Percentiles rank a stretch among this genome's conserved stretches.
phyloP scores from a whole-genome alignment of 2,797 vertebrate genomes.

The Tragelaphus eurycerus region DNA sequence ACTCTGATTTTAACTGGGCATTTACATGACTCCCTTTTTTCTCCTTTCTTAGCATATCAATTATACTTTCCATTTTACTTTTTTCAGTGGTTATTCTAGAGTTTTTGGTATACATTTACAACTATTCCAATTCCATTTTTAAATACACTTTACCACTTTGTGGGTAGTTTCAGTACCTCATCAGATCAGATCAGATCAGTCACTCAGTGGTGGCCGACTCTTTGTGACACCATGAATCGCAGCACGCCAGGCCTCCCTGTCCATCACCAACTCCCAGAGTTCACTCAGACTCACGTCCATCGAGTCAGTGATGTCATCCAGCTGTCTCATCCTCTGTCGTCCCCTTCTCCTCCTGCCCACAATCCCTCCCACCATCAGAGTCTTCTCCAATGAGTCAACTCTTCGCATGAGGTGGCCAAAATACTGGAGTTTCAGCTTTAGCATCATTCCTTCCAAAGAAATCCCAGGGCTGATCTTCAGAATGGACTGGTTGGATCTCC shows the following conservation, averaged over 20 bases:
- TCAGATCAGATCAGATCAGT: not conserved
- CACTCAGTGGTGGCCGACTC: fast-evolving
- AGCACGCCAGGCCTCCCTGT: not conserved
- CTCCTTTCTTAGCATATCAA: not conserved
- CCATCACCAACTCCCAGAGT: not conserved
- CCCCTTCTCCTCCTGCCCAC: not conserved
- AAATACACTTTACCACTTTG: not conserved
- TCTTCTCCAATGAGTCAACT: not conserved
- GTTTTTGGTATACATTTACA: not conserved
- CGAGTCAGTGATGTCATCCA: not conserved
- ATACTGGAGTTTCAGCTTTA: not conserved
- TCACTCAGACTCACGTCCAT: not conserved
- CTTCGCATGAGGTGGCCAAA: not conserved
- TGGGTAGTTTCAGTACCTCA: not conserved
- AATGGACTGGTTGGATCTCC: not conserved
- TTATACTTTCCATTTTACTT: not conserved
- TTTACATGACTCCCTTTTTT: not conserved
- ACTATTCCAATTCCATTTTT: not conserved
- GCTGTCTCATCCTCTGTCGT: not conserved
- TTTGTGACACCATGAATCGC: not conserved
- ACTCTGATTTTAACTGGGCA: not conserved
- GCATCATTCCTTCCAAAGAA: no score
- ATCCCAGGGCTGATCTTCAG: no score
- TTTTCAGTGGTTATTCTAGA: not conserved
- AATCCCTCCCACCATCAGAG: not conserved